Evolutionary conservation across 1,140 invertebrate genomes (phyloP).

Genomic region (Tenebrio molitor): DNA sequence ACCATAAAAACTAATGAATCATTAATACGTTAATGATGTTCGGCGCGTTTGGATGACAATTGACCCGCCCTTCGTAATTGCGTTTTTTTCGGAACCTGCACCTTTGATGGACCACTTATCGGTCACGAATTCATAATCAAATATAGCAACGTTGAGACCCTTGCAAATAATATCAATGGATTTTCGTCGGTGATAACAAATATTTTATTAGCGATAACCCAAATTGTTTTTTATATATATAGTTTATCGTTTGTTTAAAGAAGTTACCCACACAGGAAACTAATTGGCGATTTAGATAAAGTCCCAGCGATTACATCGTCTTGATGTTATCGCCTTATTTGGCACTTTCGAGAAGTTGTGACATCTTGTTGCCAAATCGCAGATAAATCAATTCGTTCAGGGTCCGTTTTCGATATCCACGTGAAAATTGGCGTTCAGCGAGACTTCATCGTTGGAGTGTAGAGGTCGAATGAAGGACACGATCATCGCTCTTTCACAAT

Average conservation of each 20-base stretch:
- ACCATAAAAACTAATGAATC: no score
- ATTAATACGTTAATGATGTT: no score
- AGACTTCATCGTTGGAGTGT: no score
- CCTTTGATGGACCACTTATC: neutral
- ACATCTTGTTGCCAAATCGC: neutral
- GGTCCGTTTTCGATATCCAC: neutral
- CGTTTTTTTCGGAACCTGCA: no score
- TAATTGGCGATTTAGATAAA: constrained; percentile 35
- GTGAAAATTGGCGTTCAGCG: neutral
- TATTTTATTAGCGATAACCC: constrained; percentile 24
- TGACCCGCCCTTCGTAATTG: no score
- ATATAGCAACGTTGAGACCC: neutral
- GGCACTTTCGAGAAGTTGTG: neutral
- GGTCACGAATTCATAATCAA: constrained; percentile 2
- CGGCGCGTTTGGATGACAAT: no score
- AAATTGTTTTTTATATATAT: constrained; percentile 24
- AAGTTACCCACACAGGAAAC: constrained; percentile 5
- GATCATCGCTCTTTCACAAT: neutral
- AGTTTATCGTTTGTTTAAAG: constrained; percentile 17
- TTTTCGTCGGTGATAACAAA: constrained; percentile 18
- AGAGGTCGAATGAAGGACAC: neutral
- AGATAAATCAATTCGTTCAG: neutral
- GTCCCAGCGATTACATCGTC: neutral
- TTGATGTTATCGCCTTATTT: neutral
- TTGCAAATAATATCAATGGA: constrained; percentile 12